A percentile compares a stretch with the other conserved stretches of the same genome.
These are phyloP conservation scores for Cartodere bifasciata DNA, from an alignment of 2,888 invertebrate genomes.

Conservation along the genomic window DNA sequence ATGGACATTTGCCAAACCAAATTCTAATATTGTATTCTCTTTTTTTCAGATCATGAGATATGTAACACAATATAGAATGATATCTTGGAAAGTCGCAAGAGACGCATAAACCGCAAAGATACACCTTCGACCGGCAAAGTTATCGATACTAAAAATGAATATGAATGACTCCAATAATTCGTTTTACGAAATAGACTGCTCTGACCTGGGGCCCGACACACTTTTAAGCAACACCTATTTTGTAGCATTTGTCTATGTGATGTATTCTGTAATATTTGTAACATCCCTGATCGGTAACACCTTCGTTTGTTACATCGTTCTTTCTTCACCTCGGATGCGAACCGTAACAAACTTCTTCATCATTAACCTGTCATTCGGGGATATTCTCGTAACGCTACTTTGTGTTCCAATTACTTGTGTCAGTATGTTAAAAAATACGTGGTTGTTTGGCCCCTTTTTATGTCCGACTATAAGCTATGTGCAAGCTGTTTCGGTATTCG, in stretches of 20 bases:
- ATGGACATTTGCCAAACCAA: too few relatives aligned
- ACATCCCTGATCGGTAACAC: conserved; percentile 62
- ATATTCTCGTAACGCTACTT: conserved; percentile 78
- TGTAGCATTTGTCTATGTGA: conserved; percentile 50
- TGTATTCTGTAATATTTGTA: conserved; percentile 60
- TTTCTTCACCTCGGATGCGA: conserved; percentile 72
- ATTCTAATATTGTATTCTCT: too few relatives aligned
- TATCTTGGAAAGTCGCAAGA: too few relatives aligned
- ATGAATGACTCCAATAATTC: too few relatives aligned
- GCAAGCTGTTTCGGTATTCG: conserved; percentile 67
- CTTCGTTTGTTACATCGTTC: conserved; percentile 76
- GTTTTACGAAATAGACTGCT: too few relatives aligned
- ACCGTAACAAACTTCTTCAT: conserved; percentile 90
- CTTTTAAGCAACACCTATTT: too few relatives aligned
- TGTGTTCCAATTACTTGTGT: conserved; percentile 87
- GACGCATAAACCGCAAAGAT: too few relatives aligned
- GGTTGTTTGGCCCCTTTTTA: conserved; percentile 76
- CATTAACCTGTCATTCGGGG: conserved; percentile 78
- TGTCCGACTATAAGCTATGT: conserved; percentile 76
- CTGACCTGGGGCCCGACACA: too few relatives aligned
- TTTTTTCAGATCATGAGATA: too few relatives aligned
- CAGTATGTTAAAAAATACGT: conserved; percentile 66
- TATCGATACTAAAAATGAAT: too few relatives aligned
- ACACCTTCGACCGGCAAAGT: too few relatives aligned
- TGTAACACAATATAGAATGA: too few relatives aligned